phyloP scores from a whole-genome alignment of 2,888 invertebrate species.

The Psococerastis gibbosa region DNA sequence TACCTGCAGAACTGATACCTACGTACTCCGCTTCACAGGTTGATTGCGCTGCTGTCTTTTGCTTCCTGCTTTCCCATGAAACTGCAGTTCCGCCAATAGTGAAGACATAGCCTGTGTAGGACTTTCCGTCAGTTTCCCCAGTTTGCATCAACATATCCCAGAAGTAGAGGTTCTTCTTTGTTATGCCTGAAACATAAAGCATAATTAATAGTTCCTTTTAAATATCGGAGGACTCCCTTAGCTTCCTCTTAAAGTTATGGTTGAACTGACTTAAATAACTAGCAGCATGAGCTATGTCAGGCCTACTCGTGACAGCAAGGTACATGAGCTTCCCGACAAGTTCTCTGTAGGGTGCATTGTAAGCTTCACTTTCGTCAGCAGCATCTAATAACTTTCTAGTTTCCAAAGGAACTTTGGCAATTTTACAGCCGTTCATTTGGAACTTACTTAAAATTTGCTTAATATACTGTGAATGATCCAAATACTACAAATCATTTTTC shows the following conservation, averaged over 20 bases:
- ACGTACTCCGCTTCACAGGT: conserved; percentile 9
- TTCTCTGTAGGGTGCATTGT: neutral
- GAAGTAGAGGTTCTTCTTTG: neutral
- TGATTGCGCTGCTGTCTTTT: neutral
- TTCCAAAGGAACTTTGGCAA: too few species aligned
- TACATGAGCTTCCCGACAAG: neutral
- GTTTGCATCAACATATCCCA: neutral
- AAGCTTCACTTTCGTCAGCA: too few species aligned
- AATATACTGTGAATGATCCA: conserved; percentile 5
- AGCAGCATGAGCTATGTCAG: neutral
- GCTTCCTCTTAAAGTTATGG: neutral
- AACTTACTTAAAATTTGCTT: neutral
- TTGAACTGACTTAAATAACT: neutral
- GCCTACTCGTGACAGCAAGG: neutral
- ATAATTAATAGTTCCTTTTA: neutral
- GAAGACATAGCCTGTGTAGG: neutral
- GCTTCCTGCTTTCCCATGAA: neutral
- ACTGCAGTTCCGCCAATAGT: neutral
- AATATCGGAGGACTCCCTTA: neutral
- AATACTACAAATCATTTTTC: neutral
- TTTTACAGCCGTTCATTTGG: too few species aligned
- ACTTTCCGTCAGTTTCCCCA: neutral
- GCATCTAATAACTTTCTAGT: too few species aligned
- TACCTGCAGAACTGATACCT: neutral
- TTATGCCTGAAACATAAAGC: neutral